A percentile compares a stretch with the other conserved stretches of the same genome.
Conservation (phyloP, 2,113 vertebrate species). For the Megaceryle maxima region DNA sequence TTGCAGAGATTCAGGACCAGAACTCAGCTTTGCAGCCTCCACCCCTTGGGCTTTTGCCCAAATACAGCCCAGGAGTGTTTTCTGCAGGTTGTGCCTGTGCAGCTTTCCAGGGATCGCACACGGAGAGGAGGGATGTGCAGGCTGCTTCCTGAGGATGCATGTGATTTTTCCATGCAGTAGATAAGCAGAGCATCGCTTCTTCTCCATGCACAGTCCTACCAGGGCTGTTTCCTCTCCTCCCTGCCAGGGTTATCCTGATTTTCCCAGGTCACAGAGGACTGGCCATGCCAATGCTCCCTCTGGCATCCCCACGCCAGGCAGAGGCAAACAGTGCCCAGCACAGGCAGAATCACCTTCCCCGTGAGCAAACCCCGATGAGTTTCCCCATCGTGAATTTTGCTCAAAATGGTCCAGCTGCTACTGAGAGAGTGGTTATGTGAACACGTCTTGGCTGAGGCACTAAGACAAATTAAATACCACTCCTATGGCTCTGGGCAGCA, state of each 20-base stretch:
- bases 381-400: background rate
- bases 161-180: background rate
- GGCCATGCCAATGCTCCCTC: background rate
- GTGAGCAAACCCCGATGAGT: background rate
- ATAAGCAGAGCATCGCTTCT: background rate
- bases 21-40: background rate
- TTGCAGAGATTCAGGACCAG: background rate
- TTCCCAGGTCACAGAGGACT: background rate
- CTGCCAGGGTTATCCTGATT: background rate
- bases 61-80: background rate
- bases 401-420: background rate
- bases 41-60: background rate
- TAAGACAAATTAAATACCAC: background rate
- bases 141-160: background rate
- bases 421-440: fast-evolving
- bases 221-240: background rate
- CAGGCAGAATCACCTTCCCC: background rate
- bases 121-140: background rate
- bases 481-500: background rate
- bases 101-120: background rate
- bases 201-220: background rate
- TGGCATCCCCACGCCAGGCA: background rate
- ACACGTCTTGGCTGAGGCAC: background rate
- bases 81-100: background rate
- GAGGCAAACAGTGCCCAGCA: fast-evolving